These are phyloP conservation scores for Palaemon carinicauda DNA, from an alignment of 1,140 invertebrate genomes.

Conservation along the genomic window DNA sequence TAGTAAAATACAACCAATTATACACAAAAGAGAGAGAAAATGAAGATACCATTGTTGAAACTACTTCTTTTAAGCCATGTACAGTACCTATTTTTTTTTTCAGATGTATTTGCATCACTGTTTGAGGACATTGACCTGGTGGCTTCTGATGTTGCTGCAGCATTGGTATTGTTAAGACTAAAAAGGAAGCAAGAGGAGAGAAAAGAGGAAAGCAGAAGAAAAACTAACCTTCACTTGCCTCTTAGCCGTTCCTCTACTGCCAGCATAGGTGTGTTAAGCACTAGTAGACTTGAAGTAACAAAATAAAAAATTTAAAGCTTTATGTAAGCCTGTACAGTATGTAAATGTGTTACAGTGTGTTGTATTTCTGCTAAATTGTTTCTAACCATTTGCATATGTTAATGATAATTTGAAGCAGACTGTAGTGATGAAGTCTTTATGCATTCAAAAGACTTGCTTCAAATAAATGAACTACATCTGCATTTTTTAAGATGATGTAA, in stretches of 20 bases:
- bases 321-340: background rate
- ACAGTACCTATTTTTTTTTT: conserved; percentile 53
- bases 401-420: too few species aligned
- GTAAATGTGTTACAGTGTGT: background rate
- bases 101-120: conserved; percentile 76
- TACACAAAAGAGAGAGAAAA: too few species aligned
- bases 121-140: conserved; percentile 87
- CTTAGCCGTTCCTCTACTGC: conserved; percentile 41
- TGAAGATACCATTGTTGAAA: too few species aligned
- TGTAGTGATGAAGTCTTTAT: too few species aligned
- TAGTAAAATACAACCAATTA: too few species aligned
- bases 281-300: background rate
- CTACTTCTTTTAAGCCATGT: background rate
- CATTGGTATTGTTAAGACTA: conserved; percentile 76
- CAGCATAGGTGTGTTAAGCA: conserved; percentile 21
- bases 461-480: too few species aligned
- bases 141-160: conserved; percentile 87
- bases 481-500: too few species aligned
- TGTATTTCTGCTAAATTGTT: too few species aligned
- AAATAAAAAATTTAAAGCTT: background rate
- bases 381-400: too few species aligned
- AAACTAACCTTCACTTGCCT: conserved; percentile 61
- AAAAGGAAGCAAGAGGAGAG: conserved; percentile 71
- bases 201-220: conserved; percentile 73
- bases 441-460: too few species aligned